These are phyloP conservation scores for Lycopodina hypogea DNA, from an alignment of 37 sponge, comb jelly and placozoan species.

Conservation along the genomic window DNA sequence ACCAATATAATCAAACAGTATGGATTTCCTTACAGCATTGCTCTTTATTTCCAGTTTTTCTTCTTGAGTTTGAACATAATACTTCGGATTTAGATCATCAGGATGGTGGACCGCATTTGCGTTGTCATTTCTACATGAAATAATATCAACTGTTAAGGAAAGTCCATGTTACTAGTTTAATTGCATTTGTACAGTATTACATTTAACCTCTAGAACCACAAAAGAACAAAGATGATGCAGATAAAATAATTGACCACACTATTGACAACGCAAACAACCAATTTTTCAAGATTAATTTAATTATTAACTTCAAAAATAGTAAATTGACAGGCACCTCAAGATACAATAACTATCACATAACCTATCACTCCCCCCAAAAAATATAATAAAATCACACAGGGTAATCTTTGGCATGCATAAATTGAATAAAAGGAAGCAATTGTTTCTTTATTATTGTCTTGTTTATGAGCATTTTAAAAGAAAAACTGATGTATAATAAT, in stretches of 20 bases:
- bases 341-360: too few species aligned
- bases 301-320: too few species aligned
- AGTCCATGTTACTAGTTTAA: background rate
- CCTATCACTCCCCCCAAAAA: too few species aligned
- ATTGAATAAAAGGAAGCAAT: too few species aligned
- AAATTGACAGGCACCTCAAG: too few species aligned
- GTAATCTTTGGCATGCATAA: too few species aligned
- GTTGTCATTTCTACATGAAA: slow-evolving; percentile 12
- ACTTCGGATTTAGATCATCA: slow-evolving; percentile 11
- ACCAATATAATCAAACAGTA: too few species aligned
- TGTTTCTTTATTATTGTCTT: too few species aligned
- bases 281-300: background rate
- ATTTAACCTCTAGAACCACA: too few species aligned
- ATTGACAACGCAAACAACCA: background rate
- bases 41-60: background rate
- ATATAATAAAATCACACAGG: too few species aligned
- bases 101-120: slow-evolving; percentile 12
- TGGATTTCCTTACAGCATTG: slow-evolving; percentile 10
- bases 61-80: slow-evolving; percentile 34
- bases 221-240: background rate
- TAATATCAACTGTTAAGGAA: background rate
- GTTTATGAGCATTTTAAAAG: too few species aligned
- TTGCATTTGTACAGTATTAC: background rate
- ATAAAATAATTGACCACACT: background rate
- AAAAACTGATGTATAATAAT: too few species aligned